A percentile compares a stretch with the other conserved stretches of the same genome.
Conservation (phyloP, 2,113 vertebrate species). For the Tapirus terrestris region DNA sequence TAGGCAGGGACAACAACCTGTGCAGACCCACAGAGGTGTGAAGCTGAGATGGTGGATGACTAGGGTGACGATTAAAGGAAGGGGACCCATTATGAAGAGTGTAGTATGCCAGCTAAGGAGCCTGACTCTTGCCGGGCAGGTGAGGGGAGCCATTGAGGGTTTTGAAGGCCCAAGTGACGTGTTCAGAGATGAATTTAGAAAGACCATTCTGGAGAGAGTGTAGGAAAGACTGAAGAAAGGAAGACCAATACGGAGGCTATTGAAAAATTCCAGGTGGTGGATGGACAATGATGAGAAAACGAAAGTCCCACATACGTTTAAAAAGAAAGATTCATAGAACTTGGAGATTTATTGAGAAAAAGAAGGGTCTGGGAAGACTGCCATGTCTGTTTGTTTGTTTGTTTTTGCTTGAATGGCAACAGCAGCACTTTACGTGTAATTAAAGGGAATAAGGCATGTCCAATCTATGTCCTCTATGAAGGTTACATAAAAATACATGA, state of each 20-base stretch:
- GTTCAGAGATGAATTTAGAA: neutral
- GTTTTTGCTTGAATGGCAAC: neutral
- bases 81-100: fast-evolving
- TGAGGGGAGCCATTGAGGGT: neutral
- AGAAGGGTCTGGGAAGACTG: neutral
- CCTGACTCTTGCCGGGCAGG: neutral
- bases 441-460: neutral
- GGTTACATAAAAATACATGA: neutral
- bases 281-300: neutral
- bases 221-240: neutral
- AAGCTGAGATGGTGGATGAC: too few relatives aligned
- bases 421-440: neutral
- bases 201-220: neutral
- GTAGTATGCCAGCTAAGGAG: fast-evolving
- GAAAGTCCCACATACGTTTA: neutral
- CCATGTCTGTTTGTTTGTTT: neutral
- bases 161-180: neutral
- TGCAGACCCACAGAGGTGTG: neutral
- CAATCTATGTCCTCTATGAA: neutral
- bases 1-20: fast-evolving
- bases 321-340: neutral
- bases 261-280: neutral
- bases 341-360: neutral
- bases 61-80: neutral
- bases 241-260: neutral